Evolutionary conservation across 2,888 invertebrate genomes (phyloP).

Genomic region (Chorisops tibialis): DNA sequence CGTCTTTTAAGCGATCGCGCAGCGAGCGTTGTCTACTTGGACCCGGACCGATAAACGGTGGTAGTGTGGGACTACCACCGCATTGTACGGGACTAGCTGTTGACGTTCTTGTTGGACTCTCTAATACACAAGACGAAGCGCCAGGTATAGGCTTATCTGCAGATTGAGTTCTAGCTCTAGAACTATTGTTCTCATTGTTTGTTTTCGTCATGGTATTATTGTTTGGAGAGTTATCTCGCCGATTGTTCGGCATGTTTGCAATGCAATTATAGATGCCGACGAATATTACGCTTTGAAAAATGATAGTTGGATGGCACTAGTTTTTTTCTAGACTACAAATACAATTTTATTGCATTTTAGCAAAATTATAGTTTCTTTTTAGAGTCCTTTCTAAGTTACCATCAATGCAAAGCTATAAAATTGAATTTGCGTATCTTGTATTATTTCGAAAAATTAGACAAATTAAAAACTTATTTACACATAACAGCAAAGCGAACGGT

Average conservation of each 20-base stretch:
- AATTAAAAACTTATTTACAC: too few relatives aligned
- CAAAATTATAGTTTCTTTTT: too few relatives aligned
- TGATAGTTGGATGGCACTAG: neutral
- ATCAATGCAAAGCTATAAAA: too few relatives aligned
- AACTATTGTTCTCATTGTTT: slow-evolving; percentile 44
- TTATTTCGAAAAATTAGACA: too few relatives aligned
- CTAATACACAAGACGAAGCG: slow-evolving; percentile 1
- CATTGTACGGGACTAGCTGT: slow-evolving; percentile 6
- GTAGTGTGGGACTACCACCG: slow-evolving; percentile 45
- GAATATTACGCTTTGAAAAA: slow-evolving; percentile 2
- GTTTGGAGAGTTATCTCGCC: slow-evolving; percentile 30
- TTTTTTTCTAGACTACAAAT: neutral
- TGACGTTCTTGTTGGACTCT: slow-evolving; percentile 14
- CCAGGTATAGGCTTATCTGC: neutral
- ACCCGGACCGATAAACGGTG: slow-evolving; percentile 50
- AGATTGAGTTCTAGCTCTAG: slow-evolving; percentile 37
- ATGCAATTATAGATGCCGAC: neutral
- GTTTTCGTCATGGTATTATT: slow-evolving; percentile 37
- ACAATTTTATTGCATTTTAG: too few relatives aligned
- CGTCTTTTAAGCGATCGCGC: slow-evolving; percentile 74
- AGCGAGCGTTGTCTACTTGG: slow-evolving; percentile 73
- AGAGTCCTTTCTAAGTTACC: too few relatives aligned
- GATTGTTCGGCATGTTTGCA: slow-evolving; percentile 12
- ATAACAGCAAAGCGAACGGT: too few relatives aligned
- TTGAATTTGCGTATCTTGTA: too few relatives aligned